Evolutionary conservation across 2,888 invertebrate genomes (phyloP).

Genomic region (Camponotus fellah): DNA sequence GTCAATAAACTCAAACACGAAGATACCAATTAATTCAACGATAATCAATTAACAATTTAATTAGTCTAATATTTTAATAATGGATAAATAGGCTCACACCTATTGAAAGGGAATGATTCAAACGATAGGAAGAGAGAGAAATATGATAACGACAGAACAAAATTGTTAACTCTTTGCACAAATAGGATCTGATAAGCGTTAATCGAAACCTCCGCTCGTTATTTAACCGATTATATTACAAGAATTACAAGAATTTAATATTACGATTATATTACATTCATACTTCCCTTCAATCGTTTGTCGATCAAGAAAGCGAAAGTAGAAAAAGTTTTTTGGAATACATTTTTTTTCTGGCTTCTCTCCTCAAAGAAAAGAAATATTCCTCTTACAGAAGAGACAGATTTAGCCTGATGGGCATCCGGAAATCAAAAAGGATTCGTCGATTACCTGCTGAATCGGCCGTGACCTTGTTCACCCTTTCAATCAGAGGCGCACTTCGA

Average conservation of each 20-base stretch:
- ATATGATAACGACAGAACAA: constrained; percentile 45
- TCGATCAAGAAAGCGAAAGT: neutral
- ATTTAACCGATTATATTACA: constrained; percentile 42
- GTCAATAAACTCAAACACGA: constrained; percentile 44
- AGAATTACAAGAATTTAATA: too few species aligned
- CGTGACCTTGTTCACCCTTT: constrained; percentile 84
- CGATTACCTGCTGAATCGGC: constrained; percentile 83
- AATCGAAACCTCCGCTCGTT: constrained; percentile 46
- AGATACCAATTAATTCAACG: constrained; percentile 55
- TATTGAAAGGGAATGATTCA: constrained; percentile 2
- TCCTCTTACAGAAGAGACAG: constrained; percentile 38
- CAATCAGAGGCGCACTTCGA: constrained; percentile 87
- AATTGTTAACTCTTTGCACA: constrained; percentile 52
- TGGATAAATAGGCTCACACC: constrained; percentile 35
- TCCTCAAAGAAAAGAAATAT: constrained; percentile 9
- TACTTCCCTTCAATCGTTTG: constrained; percentile 46
- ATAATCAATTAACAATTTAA: constrained; percentile 60
- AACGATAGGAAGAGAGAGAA: neutral
- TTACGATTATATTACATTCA: neutral
- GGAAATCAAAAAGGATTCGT: constrained; percentile 63
- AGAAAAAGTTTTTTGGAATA: neutral
- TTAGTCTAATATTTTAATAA: constrained; percentile 66
- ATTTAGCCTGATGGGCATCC: constrained; percentile 34
- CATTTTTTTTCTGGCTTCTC: constrained; percentile 24
- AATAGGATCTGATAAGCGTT: constrained; percentile 49